A percentile compares a stretch with the other conserved stretches of the same genome.
phyloP scores from a whole-genome alignment of 2,888 invertebrate genomes.

The Drosophila peninsularis region DNA sequence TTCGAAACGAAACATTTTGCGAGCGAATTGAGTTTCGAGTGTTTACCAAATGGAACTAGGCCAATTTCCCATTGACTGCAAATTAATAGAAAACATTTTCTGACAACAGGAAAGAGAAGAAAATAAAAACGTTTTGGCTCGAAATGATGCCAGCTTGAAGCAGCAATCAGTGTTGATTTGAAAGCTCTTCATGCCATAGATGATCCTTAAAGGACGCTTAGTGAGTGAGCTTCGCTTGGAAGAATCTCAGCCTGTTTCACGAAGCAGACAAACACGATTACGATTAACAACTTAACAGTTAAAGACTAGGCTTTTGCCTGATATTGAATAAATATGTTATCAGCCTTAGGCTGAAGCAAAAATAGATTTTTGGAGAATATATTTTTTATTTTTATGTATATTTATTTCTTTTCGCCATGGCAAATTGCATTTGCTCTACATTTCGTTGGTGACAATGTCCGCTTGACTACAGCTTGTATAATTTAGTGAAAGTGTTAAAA shows the following conservation, averaged over 20 bases:
- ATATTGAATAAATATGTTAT: too few species aligned
- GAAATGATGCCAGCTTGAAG: not conserved
- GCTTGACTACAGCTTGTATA: too few species aligned
- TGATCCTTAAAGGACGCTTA: not conserved
- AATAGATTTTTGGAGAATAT: too few species aligned
- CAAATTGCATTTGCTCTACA: too few species aligned
- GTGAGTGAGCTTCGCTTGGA: not conserved
- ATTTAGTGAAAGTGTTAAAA: too few species aligned
- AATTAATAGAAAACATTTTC: slow-evolving; percentile 4
- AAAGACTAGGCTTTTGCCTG: too few species aligned
- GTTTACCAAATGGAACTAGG: slow-evolving; percentile 6
- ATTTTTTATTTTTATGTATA: too few species aligned
- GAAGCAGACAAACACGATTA: not conserved
- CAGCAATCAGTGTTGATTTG: not conserved
- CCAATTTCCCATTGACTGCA: slow-evolving; percentile 2
- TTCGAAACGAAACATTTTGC: not conserved
- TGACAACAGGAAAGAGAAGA: not conserved
- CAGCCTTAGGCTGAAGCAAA: too few species aligned
- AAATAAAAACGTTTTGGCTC: not conserved
- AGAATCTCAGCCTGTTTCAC: not conserved
- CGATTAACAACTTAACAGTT: too few species aligned
- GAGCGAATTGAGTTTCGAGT: slow-evolving; percentile 11
- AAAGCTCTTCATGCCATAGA: not conserved
- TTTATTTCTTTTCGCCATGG: too few species aligned
- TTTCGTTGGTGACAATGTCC: too few species aligned